Evolutionary conservation across 2,888 invertebrate genomes (phyloP).

Genomic region (Pinctada fucata): DNA sequence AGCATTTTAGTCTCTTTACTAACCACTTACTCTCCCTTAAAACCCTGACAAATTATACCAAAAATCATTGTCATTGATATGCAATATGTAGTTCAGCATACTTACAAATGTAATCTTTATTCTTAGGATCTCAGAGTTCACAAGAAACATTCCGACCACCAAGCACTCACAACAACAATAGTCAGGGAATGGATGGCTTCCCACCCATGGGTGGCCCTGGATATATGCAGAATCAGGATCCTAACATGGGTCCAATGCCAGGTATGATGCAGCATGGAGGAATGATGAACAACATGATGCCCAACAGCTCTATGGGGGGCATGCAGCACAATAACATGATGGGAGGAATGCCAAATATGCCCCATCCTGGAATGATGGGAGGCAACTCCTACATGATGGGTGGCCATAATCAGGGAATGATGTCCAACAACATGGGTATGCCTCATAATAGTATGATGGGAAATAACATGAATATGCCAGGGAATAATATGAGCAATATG

Average conservation of each 20-base stretch:
- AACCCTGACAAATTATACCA: too few species aligned
- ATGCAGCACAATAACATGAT: slow-evolving; percentile 51
- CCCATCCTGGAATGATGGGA: slow-evolving; percentile 41
- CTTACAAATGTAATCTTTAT: too few species aligned
- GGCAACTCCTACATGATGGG: slow-evolving; percentile 54
- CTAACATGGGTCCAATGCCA: slow-evolving; percentile 59
- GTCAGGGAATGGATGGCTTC: slow-evolving; percentile 53
- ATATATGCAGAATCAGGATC: slow-evolving; percentile 64
- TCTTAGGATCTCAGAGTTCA: slow-evolving; percentile 66
- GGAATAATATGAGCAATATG: slow-evolving; percentile 58
- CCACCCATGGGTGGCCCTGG: slow-evolving; percentile 54
- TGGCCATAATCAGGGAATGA: slow-evolving; percentile 47
- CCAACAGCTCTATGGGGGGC: slow-evolving; percentile 69
- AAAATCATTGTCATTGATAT: too few species aligned
- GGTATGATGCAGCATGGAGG: slow-evolving; percentile 61
- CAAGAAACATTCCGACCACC: slow-evolving; percentile 71
- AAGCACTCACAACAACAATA: slow-evolving; percentile 57
- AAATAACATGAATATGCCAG: slow-evolving; percentile 49
- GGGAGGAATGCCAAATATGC: slow-evolving; percentile 43
- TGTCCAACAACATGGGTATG: slow-evolving; percentile 54
- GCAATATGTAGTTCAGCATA: too few species aligned
- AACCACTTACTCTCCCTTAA: too few species aligned
- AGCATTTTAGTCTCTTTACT: too few species aligned
- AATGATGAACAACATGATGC: slow-evolving; percentile 72
- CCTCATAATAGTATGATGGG: slow-evolving; percentile 46